Base-by-base conservation (phyloP, 2,888 invertebrate species). In the Pheosia tremula region DNA sequence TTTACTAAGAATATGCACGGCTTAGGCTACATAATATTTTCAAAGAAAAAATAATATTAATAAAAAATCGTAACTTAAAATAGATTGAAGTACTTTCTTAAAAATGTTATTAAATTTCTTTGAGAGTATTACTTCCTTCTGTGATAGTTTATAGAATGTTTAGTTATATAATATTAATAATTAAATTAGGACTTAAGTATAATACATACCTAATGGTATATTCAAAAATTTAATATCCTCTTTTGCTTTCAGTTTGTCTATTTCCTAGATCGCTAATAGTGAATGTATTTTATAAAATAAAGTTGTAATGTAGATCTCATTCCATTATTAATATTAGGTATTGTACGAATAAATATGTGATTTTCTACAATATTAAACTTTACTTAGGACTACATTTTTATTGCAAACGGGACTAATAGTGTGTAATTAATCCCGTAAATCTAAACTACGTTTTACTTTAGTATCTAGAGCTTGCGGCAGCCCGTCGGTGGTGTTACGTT, bases 401-500 rank as follows among this genome's bases (percentile, higher is more conserved):
- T 66, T 56, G 57, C 64, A 63, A 64, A 71, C 61, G 62, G 64
- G 57, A 64, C 59, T 73, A 60, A 7, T 9, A 6, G 9, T 59
- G 38, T 59, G 13, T 72, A 63, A 67, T 68, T 73, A 75, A 67
- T 65, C 55, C 52, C 58, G 36, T 75, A 73, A 63, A 36, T 41
- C 64, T 70, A 69, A 67, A 70, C 71, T 74, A 69, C 68, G 65
- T 67, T 77, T 69, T 78, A 75, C 68, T 76, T 77, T 81, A 81
- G 79, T 80, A 75, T 74, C 79, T 87, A 85, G 80, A 81, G 80
- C 81, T 86, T 86, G 85, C 87, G 89, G 87, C 91, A 89, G 91
- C 90, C 24, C 89, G 87, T 90, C 80, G 93, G 93, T 93, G 93
- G 93, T 88, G 89, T 90, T 89, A 88, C 87, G 93, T 93, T 93